Base-by-base conservation (phyloP, 2,113 vertebrate species). In the Lamprologus tigripictilis region DNA sequence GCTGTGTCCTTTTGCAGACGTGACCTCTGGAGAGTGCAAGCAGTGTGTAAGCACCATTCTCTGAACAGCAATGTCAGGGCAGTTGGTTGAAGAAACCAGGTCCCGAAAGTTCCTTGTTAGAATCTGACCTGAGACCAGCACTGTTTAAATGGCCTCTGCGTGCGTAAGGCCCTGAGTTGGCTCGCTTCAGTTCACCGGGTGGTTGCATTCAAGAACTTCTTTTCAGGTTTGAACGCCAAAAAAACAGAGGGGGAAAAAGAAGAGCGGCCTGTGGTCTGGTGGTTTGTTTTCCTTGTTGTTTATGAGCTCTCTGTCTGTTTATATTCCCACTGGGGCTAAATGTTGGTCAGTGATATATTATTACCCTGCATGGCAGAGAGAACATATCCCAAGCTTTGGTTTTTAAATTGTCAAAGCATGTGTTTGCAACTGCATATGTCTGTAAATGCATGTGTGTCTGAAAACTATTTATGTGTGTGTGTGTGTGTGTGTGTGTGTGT, bases 291-390 rank as follows among this genome's bases (percentile, higher is more conserved):
- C 66, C 58, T 87, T 26, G 5, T 84, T 88, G 82, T 89, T 61
- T 92, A 71, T 54, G 61, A 79, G 76, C 49, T 80, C 51, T 81
- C 54, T 79, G 76, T 89, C 83, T 90, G 68, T 89, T 82, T 93
- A 82, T 47, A 85, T 87, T 73, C 81, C 71, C 53, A 37, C 55
- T 83, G 83, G 90, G 94, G 96, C 95, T 95, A 92, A 94, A 94
- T 96, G 95, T 81, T 96, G 96, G 73, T 85, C 96, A 95, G 95
- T 61, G 55, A 58, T 79, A 95, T 96, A 95, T 94, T 40, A 79
- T 94, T 92, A 96, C 97, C 97, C 98, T 99, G 98, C 98, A 99
- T 96, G 97, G 98, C 98, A 99, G 98, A 97, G 97, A 98, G 97
- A 97, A 93, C 94, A 93, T 97, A 94, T 95, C 96, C 96, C 94